A percentile compares a stretch with the other conserved stretches of the same genome.
Evolutionary conservation across 2,888 invertebrate species (phyloP).

Genomic region (Chrysodeixis includens): DNA sequence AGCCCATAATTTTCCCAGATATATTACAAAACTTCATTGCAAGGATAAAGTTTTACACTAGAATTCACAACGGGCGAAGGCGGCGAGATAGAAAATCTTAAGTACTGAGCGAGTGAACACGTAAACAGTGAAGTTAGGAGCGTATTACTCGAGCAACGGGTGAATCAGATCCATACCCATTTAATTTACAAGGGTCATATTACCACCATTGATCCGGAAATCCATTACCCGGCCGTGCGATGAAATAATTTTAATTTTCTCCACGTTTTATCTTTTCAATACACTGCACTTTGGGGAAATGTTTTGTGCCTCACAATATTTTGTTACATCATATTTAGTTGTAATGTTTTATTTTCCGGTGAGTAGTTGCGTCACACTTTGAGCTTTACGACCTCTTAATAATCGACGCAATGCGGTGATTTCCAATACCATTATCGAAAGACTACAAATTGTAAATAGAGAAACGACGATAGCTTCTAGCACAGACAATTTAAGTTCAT

Average conservation of each 20-base stretch:
- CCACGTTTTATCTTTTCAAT: constrained; percentile 60
- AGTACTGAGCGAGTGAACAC: constrained; percentile 50
- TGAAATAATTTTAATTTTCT: constrained; percentile 65
- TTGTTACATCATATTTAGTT: constrained; percentile 11
- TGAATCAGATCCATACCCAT: constrained; percentile 51
- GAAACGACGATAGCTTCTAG: too few relatives aligned
- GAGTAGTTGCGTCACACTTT: not conserved
- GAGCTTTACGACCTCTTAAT: not conserved
- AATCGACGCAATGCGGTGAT: not conserved
- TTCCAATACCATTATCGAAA: not conserved
- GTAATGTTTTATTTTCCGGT: not conserved
- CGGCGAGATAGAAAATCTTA: constrained; percentile 60
- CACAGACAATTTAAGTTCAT: too few relatives aligned
- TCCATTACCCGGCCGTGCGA: constrained; percentile 64
- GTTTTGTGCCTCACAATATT: constrained; percentile 17
- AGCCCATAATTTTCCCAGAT: constrained; percentile 23
- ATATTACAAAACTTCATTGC: constrained; percentile 26
- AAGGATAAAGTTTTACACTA: constrained; percentile 53
- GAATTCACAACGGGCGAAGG: constrained; percentile 53
- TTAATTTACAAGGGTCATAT: constrained; percentile 65
- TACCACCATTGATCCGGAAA: constrained; percentile 70
- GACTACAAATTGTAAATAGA: not conserved
- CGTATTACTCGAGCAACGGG: constrained; percentile 33
- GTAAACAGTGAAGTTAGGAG: constrained; percentile 52
- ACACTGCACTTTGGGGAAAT: constrained; percentile 44